phyloP scores from a whole-genome alignment of 1,140 invertebrate genomes.

The Heliconius hewitsoni region DNA sequence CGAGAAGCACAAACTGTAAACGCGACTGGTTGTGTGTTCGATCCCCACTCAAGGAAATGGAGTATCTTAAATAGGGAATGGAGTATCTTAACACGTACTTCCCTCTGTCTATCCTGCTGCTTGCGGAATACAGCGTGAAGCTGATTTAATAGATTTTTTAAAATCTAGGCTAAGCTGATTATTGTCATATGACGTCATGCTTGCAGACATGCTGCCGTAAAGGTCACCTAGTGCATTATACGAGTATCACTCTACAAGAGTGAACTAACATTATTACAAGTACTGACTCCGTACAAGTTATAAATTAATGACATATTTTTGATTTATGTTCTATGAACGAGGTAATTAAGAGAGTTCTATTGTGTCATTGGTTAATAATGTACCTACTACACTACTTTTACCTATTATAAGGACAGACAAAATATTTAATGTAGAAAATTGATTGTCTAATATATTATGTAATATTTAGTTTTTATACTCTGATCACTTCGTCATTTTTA shows the following conservation, averaged over 20 bases:
- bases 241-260: neutral
- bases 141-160: neutral
- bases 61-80: too few species aligned
- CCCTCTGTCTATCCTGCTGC: too few species aligned
- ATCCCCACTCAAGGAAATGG: too few species aligned
- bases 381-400: neutral
- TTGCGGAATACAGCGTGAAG: too few species aligned
- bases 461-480: neutral
- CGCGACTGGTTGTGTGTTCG: too few species aligned
- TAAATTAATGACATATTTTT: neutral
- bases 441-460: neutral
- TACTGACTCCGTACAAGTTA: neutral
- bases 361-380: neutral
- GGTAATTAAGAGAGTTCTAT: neutral
- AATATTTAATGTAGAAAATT: neutral
- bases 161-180: slow-evolving; percentile 46
- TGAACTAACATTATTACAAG: slow-evolving; percentile 16
- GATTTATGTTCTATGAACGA: neutral
- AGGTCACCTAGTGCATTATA: slow-evolving; percentile 58
- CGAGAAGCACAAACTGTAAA: too few species aligned
- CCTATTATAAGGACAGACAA: too few species aligned
- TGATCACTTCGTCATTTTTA: slow-evolving; percentile 33
- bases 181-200: slow-evolving; percentile 55
- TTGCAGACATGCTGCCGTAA: slow-evolving; percentile 46
- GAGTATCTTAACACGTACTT: too few species aligned